A percentile compares a stretch with the other conserved stretches of the same genome.
These are phyloP conservation scores for Mionectes macconnelli DNA, from an alignment of 2,113 vertebrate species.

Conservation along the genomic window DNA sequence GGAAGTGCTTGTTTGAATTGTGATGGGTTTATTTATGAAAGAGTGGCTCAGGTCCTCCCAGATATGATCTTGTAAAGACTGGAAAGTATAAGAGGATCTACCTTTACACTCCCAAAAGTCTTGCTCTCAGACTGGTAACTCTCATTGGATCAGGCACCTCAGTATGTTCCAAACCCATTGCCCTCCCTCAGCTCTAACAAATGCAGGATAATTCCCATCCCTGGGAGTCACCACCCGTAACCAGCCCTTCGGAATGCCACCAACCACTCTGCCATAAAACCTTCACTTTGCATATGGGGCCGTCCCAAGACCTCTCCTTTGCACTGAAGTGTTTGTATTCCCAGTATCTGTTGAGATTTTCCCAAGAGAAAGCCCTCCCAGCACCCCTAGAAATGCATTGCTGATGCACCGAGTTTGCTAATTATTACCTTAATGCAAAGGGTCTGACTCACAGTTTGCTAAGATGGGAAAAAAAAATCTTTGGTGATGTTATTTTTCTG, in stretches of 20 bases:
- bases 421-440: not conserved
- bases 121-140: not conserved
- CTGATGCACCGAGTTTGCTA: not conserved
- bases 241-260: not conserved
- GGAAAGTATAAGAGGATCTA: not conserved
- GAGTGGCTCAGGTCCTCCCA: not conserved
- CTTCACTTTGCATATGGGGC: not conserved
- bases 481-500: not conserved
- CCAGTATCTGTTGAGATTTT: not conserved
- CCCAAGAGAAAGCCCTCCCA: not conserved
- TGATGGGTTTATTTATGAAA: not conserved
- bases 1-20: not conserved
- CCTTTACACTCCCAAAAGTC: not conserved
- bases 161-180: not conserved
- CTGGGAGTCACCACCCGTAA: not conserved
- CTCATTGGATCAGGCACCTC: not conserved
- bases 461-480: not conserved
- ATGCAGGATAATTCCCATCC: not conserved
- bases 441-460: not conserved
- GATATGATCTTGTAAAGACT: not conserved
- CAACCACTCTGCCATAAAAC: not conserved
- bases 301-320: not conserved
- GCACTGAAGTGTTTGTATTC: not conserved
- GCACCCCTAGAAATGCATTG: not conserved
- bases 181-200: not conserved